These are phyloP conservation scores for Dermatemys mawii DNA, from an alignment of 2,113 vertebrate genomes.

Conservation along the genomic window DNA sequence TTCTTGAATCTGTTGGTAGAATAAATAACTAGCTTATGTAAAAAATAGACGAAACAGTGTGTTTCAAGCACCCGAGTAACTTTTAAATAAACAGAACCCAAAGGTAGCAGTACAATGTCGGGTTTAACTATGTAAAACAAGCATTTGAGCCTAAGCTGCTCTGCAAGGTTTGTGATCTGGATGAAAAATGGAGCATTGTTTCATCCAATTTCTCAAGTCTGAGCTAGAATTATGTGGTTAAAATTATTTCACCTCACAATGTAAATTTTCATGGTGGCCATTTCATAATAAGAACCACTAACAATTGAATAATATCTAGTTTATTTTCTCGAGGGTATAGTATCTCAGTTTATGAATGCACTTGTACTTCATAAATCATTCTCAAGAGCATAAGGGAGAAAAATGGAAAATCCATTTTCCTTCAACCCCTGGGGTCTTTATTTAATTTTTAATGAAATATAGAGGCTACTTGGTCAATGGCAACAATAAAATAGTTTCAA, in stretches of 20 bases:
- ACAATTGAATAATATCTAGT: conserved; percentile 69
- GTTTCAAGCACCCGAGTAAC: background rate
- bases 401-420: conserved; percentile 75
- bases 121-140: conserved; percentile 24
- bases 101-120: background rate
- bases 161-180: conserved; percentile 22
- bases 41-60: background rate
- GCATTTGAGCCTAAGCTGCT: background rate
- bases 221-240: conserved; percentile 30
- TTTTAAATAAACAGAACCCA: conserved; percentile 31
- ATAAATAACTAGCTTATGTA: conserved; percentile 8
- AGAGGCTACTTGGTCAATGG: conserved; percentile 70
- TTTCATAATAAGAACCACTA: conserved; percentile 63
- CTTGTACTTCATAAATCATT: conserved; percentile 78
- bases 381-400: conserved; percentile 71
- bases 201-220: conserved; percentile 39
- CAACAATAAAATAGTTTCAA: conserved; percentile 59
- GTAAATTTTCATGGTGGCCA: conserved; percentile 40
- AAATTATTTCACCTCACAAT: conserved; percentile 52
- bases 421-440: conserved; percentile 65
- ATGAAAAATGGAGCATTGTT: conserved; percentile 42
- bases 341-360: conserved; percentile 74
- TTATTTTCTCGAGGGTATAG: conserved; percentile 69
- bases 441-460: conserved; percentile 81
- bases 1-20: background rate